phyloP scores from a whole-genome alignment of 2,797 vertebrate genomes.

The Euthynnus affinis region DNA sequence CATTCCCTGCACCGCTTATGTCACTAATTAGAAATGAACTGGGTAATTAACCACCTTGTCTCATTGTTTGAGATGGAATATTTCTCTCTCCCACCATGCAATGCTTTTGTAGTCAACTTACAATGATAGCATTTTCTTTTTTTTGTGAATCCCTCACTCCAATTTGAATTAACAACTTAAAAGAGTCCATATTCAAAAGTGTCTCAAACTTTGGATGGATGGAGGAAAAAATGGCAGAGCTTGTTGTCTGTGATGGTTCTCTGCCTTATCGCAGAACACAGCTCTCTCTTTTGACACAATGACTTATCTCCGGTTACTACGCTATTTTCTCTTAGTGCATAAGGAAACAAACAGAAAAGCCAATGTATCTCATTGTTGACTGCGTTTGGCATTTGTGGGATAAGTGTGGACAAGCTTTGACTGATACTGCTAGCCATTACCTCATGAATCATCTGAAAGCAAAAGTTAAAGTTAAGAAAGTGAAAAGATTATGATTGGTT shows the following conservation, averaged over 20 bases:
- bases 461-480: background rate
- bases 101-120: conserved; percentile 59
- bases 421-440: background rate
- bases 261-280: conserved; percentile 76
- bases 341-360: conserved; percentile 35
- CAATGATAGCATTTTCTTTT: conserved; percentile 53
- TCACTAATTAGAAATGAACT: conserved; percentile 80
- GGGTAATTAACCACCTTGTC: conserved; percentile 77
- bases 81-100: conserved; percentile 53
- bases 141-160: conserved; percentile 37
- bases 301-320: conserved; percentile 59
- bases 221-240: conserved; percentile 25
- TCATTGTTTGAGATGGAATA: conserved; percentile 71
- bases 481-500: background rate
- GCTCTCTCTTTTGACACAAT: conserved; percentile 64
- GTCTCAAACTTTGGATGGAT: conserved; percentile 42
- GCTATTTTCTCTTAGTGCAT: conserved; percentile 47
- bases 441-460: background rate
- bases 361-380: conserved; percentile 19
- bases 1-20: conserved; percentile 63
- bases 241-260: conserved; percentile 45
- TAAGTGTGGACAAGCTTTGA: conserved; percentile 16
- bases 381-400: conserved; percentile 11
- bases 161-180: conserved; percentile 67
- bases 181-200: conserved; percentile 54